These are phyloP conservation scores for Apodemus agrarius DNA, from an alignment of 2,797 vertebrate genomes.

Conservation along the genomic window DNA sequence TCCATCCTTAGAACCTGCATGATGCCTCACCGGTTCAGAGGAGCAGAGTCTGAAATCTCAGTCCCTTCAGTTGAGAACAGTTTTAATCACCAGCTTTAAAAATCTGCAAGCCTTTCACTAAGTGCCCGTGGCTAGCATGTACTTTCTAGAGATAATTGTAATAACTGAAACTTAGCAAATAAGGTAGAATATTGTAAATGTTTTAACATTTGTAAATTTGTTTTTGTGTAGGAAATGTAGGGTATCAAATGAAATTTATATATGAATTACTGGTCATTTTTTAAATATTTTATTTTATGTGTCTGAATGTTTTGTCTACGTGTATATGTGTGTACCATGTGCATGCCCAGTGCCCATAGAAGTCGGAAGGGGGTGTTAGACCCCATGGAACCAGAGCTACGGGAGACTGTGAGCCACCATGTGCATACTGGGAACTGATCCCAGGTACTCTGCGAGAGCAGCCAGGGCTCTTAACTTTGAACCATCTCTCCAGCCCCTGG, in stretches of 20 bases:
- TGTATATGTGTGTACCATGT: background rate
- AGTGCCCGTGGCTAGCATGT: conserved; percentile 54
- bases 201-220: conserved; percentile 35
- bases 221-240: conserved; percentile 35
- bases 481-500: background rate
- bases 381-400: background rate
- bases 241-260: conserved; percentile 42
- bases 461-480: background rate
- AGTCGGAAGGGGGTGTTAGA: background rate
- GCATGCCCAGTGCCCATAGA: background rate
- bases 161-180: conserved; percentile 60
- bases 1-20: background rate
- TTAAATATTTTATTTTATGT: background rate
- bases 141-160: conserved; percentile 58
- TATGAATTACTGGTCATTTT: background rate
- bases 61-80: conserved; percentile 33
- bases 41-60: background rate
- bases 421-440: background rate
- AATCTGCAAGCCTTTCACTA: conserved; percentile 47
- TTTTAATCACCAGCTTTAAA: conserved; percentile 62
- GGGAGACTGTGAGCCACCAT: background rate
- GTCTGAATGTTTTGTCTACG: background rate
- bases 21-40: conserved; percentile 1
- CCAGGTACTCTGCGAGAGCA: background rate
- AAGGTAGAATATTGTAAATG: conserved; percentile 8